These are phyloP conservation scores for Melanotaenia parkinsoni DNA, from an alignment of 2,797 vertebrate species.

Conservation along the genomic window DNA sequence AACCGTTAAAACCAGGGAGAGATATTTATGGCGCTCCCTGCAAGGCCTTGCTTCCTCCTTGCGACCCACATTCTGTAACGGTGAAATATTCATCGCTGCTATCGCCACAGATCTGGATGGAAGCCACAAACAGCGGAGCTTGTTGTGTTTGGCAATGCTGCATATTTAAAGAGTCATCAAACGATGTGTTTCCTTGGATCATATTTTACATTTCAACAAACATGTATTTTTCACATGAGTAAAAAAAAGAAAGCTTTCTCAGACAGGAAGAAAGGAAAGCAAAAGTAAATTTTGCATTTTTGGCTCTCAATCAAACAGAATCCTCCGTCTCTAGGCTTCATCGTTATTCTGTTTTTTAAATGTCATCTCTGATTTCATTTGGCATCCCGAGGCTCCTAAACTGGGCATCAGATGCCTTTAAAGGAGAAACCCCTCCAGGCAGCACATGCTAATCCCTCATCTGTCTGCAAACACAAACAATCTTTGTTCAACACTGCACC, in stretches of 20 bases:
- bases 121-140: conserved; percentile 26
- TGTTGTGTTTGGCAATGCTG: conserved; percentile 11
- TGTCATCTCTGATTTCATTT: conserved; percentile 67
- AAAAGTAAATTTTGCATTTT: not conserved
- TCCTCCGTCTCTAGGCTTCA: conserved; percentile 28
- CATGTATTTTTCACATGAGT: conserved; percentile 6
- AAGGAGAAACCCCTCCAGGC: conserved; percentile 59
- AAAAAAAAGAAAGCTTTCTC: conserved; percentile 14
- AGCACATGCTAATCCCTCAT: conserved; percentile 37
- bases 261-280: conserved; percentile 1
- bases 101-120: conserved; percentile 50
- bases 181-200: conserved; percentile 21
- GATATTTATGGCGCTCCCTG: conserved; percentile 71
- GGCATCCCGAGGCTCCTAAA: conserved; percentile 34
- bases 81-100: conserved; percentile 64
- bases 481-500: conserved; percentile 24
- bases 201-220: conserved; percentile 13
- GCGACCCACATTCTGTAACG: conserved; percentile 64
- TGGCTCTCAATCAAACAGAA: conserved; percentile 35
- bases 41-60: conserved; percentile 63
- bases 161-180: conserved; percentile 37
- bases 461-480: conserved; percentile 43
- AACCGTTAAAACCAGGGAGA: conserved; percentile 63
- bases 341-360: conserved; percentile 50
- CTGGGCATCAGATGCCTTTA: conserved; percentile 59